These are phyloP conservation scores for Drosophila serrata DNA, from an alignment of 1,140 invertebrate species.

Conservation along the genomic window DNA sequence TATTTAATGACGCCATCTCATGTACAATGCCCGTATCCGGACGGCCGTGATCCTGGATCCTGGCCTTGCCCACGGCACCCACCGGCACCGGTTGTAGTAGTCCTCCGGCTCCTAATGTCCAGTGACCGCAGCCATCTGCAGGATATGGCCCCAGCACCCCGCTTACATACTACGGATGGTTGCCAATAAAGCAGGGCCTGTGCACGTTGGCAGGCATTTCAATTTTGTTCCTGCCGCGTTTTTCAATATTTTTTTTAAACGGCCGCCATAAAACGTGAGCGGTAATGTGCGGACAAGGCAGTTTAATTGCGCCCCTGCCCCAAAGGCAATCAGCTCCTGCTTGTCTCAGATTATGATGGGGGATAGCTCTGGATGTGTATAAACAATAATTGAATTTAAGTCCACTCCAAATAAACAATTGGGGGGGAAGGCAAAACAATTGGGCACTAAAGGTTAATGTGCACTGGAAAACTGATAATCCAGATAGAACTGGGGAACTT, in stretches of 20 bases:
- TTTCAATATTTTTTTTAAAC: conserved; percentile 78
- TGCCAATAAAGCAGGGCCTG: conserved; percentile 67
- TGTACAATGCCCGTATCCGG: conserved; percentile 73
- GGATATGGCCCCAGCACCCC: conserved; percentile 37
- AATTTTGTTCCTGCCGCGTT: conserved; percentile 38
- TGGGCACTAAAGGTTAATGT: not conserved
- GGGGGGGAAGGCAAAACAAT: not conserved
- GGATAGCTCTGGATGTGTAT: conserved; percentile 7
- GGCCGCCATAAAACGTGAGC: conserved; percentile 57
- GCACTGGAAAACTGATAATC: not conserved
- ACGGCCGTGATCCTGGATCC: conserved; percentile 58
- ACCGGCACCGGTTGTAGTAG: conserved; percentile 60
- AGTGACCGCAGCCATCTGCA: conserved; percentile 48
- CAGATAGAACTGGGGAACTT: no score
- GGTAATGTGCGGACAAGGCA: conserved; percentile 44
- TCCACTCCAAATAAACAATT: conserved; percentile 5
- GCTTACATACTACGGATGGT: conserved; percentile 21
- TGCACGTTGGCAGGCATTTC: conserved; percentile 59
- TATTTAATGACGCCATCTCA: conserved; percentile 84
- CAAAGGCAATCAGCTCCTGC: conserved; percentile 6
- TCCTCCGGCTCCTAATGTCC: conserved; percentile 69
- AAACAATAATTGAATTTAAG: conserved; percentile 42
- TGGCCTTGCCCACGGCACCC: conserved; percentile 24
- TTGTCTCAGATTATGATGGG: conserved; percentile 39
- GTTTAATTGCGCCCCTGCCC: conserved; percentile 41